Base-by-base conservation (phyloP, 2,888 invertebrate genomes). In the Tryphoninae sp. region DNA sequence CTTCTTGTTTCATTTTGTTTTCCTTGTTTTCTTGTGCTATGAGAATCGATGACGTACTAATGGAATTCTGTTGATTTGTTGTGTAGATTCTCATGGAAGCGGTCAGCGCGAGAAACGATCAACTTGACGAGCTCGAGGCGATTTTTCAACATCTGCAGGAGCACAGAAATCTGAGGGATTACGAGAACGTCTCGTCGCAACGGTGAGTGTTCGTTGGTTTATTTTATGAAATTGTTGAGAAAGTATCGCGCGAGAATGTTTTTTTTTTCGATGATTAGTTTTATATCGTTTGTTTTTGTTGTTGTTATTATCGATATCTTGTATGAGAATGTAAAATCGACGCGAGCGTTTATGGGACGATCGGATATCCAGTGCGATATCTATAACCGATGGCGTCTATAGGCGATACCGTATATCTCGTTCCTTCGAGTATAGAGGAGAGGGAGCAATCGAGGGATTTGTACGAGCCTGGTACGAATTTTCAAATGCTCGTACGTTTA, bases 131-230 rank as follows among this genome's bases (percentile, higher is more conserved):
- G 86, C 93, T 97, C 55, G 94, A 95, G 89, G 91, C 90, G 7
- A 92, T 96, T 77, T 97, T 96, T 88, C 93, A 93, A 83, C 93
- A 95, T 91, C 92, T 96, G 83, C 94, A 96, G 86, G 92, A 94
- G 84, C 89, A 94, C 86, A 93, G 94, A n/a, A 93, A 90, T 85
- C 91, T 96, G 33, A 92, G 93, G 7, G 92, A 91, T 65, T 92
- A 90, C 83, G 92, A 92, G 55, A 88, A 90, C 16, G 86, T 79
- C 65, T 87, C 86, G 62, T 86, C 90, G 8, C 84, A 86, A 75
- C 87, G 91, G 91, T 91, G 85, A 91, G 90, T 86, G 1, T 40
- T 51, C 19, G 51, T 58, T n/a, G 11, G 55, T 16, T 55, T 55
- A 19, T 19, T 55, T 4, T 1, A 55, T 19, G 16, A 11, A 55